Evolutionary conservation across 1,140 invertebrate genomes (phyloP).

Genomic region (Prorops nasuta): DNA sequence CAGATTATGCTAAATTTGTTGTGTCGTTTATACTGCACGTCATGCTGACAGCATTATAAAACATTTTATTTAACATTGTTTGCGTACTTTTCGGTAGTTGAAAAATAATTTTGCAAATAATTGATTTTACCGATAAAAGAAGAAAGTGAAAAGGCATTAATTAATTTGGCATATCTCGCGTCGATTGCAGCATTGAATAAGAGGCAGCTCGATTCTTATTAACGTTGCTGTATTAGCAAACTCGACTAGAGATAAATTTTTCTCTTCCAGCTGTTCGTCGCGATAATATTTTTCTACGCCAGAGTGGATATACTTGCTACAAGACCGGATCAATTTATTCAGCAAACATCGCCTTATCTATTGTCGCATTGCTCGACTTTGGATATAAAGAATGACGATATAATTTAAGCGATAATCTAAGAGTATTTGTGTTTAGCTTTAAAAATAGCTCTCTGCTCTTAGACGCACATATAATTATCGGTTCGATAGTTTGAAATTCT

Average conservation of each 20-base stretch:
- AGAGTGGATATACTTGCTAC: background rate
- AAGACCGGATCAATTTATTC: constrained; percentile 16
- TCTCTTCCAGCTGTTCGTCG: too few relatives aligned
- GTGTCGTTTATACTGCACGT: background rate
- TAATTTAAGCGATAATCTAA: too few relatives aligned
- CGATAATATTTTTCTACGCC: too few relatives aligned
- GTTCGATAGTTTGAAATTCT: too few relatives aligned
- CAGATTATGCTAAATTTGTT: constrained; percentile 17
- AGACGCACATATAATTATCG: too few relatives aligned
- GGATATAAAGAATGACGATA: too few relatives aligned
- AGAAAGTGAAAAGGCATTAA: constrained; percentile 7
- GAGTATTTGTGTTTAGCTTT: too few relatives aligned
- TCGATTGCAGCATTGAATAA: constrained; percentile 22
- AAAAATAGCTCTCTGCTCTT: too few relatives aligned
- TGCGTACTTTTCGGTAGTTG: background rate
- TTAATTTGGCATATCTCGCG: constrained; percentile 8
- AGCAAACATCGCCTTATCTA: background rate
- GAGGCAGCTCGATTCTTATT: constrained; percentile 3
- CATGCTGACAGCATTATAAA: constrained; percentile 15
- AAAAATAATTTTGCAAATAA: constrained; percentile 1
- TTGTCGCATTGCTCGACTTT: background rate
- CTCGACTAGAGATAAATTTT: constrained; percentile 1
- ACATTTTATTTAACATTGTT: constrained; percentile 11
- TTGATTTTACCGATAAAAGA: constrained; percentile 10
- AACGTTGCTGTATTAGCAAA: constrained; percentile 13